phyloP scores from a whole-genome alignment of 2,888 invertebrate species.

The Drosophila kanekoi region DNA sequence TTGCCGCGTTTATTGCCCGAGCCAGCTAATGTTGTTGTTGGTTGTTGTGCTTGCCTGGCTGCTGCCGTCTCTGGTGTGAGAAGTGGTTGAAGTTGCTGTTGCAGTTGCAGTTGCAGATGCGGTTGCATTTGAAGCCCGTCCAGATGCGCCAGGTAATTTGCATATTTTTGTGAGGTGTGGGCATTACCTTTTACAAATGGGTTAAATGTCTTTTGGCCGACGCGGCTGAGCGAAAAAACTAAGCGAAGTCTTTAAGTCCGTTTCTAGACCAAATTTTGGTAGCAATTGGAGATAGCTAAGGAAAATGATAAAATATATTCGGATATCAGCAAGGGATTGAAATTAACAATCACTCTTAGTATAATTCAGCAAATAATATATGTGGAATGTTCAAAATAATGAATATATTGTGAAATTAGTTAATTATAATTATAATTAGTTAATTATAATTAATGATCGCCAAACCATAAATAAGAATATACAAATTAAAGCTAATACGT shows the following conservation, averaged over 20 bases:
- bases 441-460: no score
- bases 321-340: no score
- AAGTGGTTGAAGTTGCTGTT: conserved; percentile 26
- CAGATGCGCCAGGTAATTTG: conserved; percentile 47
- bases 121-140: conserved; percentile 20
- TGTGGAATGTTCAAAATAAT: no score
- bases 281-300: no score
- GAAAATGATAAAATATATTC: no score
- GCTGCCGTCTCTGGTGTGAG: conserved; percentile 45
- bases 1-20: conserved; percentile 73
- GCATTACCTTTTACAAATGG: conserved; percentile 44
- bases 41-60: conserved; percentile 19
- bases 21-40: conserved; percentile 37
- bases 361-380: no score
- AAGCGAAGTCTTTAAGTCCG: background rate
- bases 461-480: no score
- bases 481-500: no score
- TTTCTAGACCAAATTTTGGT: conserved; percentile 1
- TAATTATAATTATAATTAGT: no score
- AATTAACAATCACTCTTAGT: no score
- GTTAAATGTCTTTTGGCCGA: conserved; percentile 32
- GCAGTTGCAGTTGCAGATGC: conserved; percentile 20
- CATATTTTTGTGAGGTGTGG: conserved; percentile 50
- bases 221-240: background rate
- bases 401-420: no score